Conservation (phyloP, 2,888 invertebrate genomes). For the Philopedon plagiatum region DNA sequence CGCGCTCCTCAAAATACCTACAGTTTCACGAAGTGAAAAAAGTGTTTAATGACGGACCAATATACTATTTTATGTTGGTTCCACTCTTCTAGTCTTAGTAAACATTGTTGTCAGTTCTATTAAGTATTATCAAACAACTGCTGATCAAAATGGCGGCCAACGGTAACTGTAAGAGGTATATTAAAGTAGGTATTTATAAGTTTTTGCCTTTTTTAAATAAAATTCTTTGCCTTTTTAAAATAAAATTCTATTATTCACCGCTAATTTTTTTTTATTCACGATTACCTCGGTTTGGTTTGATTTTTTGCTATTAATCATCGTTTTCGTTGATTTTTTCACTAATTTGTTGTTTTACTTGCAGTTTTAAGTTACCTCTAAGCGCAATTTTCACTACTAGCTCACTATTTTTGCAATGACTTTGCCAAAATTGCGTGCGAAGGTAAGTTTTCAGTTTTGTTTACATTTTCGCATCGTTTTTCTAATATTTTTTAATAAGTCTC, state of each 20-base stretch:
- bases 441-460: conserved; percentile 53
- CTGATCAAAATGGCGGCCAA: too few relatives aligned
- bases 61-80: too few relatives aligned
- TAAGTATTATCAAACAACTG: too few relatives aligned
- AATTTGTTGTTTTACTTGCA: conserved; percentile 68
- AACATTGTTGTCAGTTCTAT: too few relatives aligned
- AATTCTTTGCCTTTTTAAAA: neutral
- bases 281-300: conserved; percentile 28
- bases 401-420: conserved; percentile 56
- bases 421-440: conserved; percentile 55
- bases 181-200: neutral
- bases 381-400: conserved; percentile 58
- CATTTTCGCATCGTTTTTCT: neutral
- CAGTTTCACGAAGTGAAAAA: too few relatives aligned
- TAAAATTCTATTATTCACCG: neutral
- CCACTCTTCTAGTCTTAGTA: too few relatives aligned
- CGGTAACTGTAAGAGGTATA: too few relatives aligned
- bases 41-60: too few relatives aligned
- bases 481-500: neutral
- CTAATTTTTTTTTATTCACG: neutral
- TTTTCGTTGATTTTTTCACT: conserved; percentile 60
- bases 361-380: conserved; percentile 70
- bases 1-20: too few relatives aligned
- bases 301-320: conserved; percentile 35
- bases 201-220: neutral